phyloP scores from a whole-genome alignment of 2,113 vertebrate species.

The Corydoras maculifer region DNA sequence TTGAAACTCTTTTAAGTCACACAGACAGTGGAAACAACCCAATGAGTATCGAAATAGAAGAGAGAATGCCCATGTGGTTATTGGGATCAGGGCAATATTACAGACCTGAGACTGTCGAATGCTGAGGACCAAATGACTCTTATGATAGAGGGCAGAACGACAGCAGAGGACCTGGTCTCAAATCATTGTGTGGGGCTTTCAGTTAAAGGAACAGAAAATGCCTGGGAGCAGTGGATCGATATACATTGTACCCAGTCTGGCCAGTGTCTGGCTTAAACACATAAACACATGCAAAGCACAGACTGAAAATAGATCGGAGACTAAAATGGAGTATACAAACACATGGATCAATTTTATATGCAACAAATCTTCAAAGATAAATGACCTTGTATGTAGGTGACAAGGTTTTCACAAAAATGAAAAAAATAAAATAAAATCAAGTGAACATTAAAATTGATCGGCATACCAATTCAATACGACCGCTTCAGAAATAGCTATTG shows the following conservation, averaged over 20 bases:
- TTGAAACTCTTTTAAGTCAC: slow-evolving; percentile 12
- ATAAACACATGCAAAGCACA: slow-evolving; percentile 13
- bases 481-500: slow-evolving; percentile 23
- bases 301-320: slow-evolving; percentile 25
- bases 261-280: slow-evolving; percentile 2
- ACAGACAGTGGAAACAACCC: slow-evolving; percentile 5
- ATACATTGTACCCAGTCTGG: slow-evolving; percentile 20
- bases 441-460: slow-evolving; percentile 32
- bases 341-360: slow-evolving; percentile 27
- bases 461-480: slow-evolving; percentile 32
- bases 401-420: slow-evolving; percentile 9
- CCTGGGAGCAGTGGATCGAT: slow-evolving; percentile 34
- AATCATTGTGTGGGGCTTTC: slow-evolving; percentile 11
- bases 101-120: background rate
- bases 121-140: background rate
- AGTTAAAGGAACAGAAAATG: slow-evolving; percentile 19
- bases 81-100: slow-evolving; percentile 20
- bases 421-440: slow-evolving; percentile 19
- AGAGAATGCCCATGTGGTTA: background rate
- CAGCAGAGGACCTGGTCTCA: slow-evolving; percentile 1
- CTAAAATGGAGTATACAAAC: slow-evolving; percentile 28
- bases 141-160: slow-evolving; percentile 25
- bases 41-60: slow-evolving; percentile 20
- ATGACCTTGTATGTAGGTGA: slow-evolving; percentile 27
- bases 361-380: slow-evolving; percentile 21